Percentiles rank a stretch among this genome's conserved stretches.
Conservation (phyloP, 2,888 invertebrate species). For the Tetanocera ferruginea region DNA sequence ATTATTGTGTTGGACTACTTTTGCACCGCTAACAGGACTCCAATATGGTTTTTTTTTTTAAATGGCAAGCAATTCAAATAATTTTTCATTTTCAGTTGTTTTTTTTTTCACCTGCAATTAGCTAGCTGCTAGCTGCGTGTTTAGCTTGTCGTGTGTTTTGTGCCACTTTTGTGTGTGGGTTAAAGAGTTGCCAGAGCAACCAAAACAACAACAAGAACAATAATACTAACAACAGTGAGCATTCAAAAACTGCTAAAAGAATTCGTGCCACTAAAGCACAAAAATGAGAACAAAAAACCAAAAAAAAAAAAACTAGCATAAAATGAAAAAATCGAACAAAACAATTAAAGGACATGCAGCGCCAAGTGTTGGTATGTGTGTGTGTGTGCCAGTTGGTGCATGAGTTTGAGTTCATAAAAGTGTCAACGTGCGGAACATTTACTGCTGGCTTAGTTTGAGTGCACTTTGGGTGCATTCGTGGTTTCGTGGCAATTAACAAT, state of each 20-base stretch:
- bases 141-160: not conserved
- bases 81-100: conserved; percentile 10
- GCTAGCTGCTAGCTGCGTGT: not conserved
- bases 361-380: not conserved
- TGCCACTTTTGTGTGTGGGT: not conserved
- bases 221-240: not conserved
- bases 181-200: conserved; percentile 28
- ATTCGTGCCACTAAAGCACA: not conserved
- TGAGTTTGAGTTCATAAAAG: conserved; percentile 11
- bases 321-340: conserved; percentile 5
- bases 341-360: conserved; percentile 20
- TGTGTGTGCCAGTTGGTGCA: not conserved
- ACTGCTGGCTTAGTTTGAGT: not conserved
- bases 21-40: too few species aligned
- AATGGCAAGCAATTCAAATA: not conserved
- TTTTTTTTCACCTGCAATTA: conserved; percentile 5
- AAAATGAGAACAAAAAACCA: not conserved
- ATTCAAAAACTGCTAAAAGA: not conserved
- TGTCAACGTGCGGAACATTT: conserved; percentile 15
- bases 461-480: not conserved
- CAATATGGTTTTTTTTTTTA: too few species aligned
- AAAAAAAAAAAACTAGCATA: not conserved
- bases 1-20: too few species aligned
- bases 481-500: not conserved
- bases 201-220: conserved; percentile 18